Evolutionary conservation across 2,113 vertebrate species (phyloP), one percentile per base, ranked within the genome.

Genomic region (Coreoperca whiteheadi): DNA sequence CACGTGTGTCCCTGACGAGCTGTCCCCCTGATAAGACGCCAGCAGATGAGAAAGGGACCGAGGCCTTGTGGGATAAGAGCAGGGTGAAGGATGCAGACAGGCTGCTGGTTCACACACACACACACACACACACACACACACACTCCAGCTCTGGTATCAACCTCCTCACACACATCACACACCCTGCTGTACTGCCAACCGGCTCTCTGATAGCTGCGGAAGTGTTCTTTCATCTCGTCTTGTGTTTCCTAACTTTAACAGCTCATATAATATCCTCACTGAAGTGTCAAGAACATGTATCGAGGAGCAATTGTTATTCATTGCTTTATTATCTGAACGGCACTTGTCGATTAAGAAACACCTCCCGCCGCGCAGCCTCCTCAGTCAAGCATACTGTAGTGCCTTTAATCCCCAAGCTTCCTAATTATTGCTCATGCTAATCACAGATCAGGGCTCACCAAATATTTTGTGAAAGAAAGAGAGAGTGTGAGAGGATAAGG

Each of bases 1-100:
- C 94, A 94, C 93, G 92, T 91, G 94, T 94, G 94, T 93, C 94
- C 94, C 93, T 95, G 94, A 92, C 89, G 87, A 90, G 82, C 74
- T 34, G 84, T 86, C 79, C 86, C 86, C 80, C 91, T 94, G 95
- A 94, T 94, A 95, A 95, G 92, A 91, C 87, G 84, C 74, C 86
- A 57, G 80, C 75, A 75, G 72, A 82, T 65, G 87, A 85, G 81
- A 85, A 75, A 87, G 78, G 70, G 79, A 79, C 66, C 21, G 78
- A 91, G 93, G 90, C 92, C 93, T 90, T 94, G 93, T 86, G 89
- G 91, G 94, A 94, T 92, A 88, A 91, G 89, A 88, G 85, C 77
- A 53, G 88, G 94, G 92, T 93, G 94, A 95, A 93, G 92, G 94
- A 94, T 71, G 84, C 81, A 87, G 90, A 88, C 91, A 89, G 88